phyloP scores from a whole-genome alignment of 2,888 invertebrate species.

The Hydrotaea diabolus region DNA sequence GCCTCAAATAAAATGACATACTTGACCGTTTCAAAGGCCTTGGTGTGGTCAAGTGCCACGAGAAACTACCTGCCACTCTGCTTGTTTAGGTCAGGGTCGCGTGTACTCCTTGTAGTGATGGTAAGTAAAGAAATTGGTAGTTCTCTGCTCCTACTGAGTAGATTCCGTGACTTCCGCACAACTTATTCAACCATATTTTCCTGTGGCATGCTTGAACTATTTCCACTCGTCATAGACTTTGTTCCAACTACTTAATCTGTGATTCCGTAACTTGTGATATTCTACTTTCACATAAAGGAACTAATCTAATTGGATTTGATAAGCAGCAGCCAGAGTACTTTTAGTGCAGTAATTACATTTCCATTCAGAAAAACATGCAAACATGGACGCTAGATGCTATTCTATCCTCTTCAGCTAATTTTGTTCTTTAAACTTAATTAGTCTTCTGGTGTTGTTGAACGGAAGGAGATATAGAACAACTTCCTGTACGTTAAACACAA shows the following conservation, averaged over 20 bases:
- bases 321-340: not conserved
- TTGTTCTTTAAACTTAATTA: not conserved
- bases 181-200: not conserved
- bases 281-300: not conserved
- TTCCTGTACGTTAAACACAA: not conserved
- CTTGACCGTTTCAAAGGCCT: no score
- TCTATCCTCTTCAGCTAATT: not conserved
- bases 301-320: constrained; percentile 11
- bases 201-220: not conserved
- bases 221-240: not conserved
- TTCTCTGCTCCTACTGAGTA: no score
- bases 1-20: no score
- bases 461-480: not conserved
- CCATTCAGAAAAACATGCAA: not conserved
- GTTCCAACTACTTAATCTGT: not conserved
- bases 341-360: not conserved
- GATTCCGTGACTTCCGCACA: no score
- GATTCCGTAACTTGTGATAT: not conserved
- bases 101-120: no score
- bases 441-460: no score
- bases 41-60: no score
- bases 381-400: no score
- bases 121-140: no score
- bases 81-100: no score
- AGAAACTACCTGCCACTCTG: no score